These are phyloP conservation scores for Corythornis vintsioides DNA, from an alignment of 2,113 vertebrate genomes.

Conservation along the genomic window DNA sequence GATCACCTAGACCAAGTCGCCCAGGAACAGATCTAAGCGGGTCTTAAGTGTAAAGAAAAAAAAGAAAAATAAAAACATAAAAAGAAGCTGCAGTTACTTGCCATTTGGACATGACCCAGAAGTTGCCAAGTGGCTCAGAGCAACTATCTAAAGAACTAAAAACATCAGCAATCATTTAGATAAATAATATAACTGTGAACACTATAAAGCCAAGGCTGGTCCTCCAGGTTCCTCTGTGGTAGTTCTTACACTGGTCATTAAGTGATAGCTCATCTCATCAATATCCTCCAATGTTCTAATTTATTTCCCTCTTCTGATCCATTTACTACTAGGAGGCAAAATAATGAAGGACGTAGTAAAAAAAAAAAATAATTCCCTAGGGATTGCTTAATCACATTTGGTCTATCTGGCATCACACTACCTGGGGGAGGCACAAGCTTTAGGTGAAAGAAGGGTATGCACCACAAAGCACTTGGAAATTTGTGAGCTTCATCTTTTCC, in stretches of 20 bases:
- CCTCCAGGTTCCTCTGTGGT: not conserved
- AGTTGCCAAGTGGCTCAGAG: not conserved
- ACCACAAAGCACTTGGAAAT: not conserved
- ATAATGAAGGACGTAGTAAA: not conserved
- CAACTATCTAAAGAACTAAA: not conserved
- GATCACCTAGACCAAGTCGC: too few relatives aligned
- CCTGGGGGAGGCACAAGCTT: not conserved
- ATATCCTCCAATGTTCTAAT: not conserved
- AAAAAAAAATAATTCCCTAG: not conserved
- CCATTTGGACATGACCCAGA: not conserved
- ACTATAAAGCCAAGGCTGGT: not conserved
- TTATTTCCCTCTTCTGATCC: not conserved
- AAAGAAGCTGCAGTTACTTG: not conserved
- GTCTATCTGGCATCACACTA: too few relatives aligned
- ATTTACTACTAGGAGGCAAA: not conserved
- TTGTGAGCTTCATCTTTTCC: not conserved
- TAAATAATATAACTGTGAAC: not conserved
- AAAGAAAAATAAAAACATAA: not conserved
- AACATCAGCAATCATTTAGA: slow-evolving; percentile 10
- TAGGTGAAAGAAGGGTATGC: not conserved
- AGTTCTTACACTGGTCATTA: not conserved
- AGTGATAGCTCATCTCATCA: not conserved
- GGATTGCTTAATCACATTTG: too few relatives aligned
- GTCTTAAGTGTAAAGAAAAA: too few relatives aligned
- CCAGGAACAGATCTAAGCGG: too few relatives aligned